These are phyloP conservation scores for Ophion ventricosus DNA, from an alignment of 2,888 invertebrate species.

Conservation along the genomic window DNA sequence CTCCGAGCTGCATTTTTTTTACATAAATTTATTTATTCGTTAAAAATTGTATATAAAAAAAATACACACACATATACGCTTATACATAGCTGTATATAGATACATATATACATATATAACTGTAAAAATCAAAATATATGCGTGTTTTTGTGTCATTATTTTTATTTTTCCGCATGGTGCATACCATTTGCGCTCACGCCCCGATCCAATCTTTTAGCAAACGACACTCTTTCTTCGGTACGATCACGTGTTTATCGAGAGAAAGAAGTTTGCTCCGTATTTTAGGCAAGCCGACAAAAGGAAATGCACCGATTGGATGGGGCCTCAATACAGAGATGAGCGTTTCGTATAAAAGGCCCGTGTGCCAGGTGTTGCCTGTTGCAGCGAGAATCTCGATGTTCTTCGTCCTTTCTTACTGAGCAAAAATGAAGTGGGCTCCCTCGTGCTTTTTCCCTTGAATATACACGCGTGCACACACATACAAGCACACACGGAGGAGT, in stretches of 20 bases:
- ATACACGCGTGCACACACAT: background rate
- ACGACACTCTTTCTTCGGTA: background rate
- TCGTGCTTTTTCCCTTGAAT: conserved; percentile 3
- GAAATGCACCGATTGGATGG: conserved; percentile 19
- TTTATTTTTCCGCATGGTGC: background rate
- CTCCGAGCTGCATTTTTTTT: conserved; percentile 25
- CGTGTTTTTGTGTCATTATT: background rate
- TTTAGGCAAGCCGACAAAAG: conserved; percentile 32
- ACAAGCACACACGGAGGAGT: conserved; percentile 3
- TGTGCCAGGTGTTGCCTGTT: conserved; percentile 67
- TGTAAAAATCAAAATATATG: conserved; percentile 14
- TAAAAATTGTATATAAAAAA: conserved; percentile 49
- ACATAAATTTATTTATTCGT: conserved; percentile 11
- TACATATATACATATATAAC: conserved; percentile 9
- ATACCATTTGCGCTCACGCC: background rate
- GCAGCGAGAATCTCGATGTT: conserved; percentile 55
- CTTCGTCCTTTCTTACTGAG: conserved; percentile 56
- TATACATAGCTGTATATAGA: background rate
- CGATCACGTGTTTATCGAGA: background rate
- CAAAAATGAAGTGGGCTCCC: conserved; percentile 64
- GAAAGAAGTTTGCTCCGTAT: conserved; percentile 25
- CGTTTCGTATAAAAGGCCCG: conserved; percentile 34
- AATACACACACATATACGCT: background rate
- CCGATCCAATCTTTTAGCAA: background rate
- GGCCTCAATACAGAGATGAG: background rate